These are phyloP conservation scores for Calidris pugnax DNA, from an alignment of 2,113 vertebrate genomes.

Conservation along the genomic window DNA sequence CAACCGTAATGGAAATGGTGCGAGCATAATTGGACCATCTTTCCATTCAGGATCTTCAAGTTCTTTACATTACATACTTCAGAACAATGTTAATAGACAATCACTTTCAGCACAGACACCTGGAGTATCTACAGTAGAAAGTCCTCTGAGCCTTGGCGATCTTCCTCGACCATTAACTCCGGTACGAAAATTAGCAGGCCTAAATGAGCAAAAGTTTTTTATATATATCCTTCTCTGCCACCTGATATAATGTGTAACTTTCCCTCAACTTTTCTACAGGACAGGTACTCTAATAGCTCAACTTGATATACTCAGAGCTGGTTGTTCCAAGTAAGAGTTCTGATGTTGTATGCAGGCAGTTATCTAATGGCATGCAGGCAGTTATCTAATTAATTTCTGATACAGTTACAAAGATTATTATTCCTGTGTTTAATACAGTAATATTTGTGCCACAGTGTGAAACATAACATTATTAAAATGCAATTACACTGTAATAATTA, in stretches of 20 bases:
- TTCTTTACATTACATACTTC: constrained; percentile 4
- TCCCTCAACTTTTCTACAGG: background rate
- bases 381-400: background rate
- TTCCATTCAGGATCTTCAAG: constrained; percentile 33
- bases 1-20: constrained; percentile 77
- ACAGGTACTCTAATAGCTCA: background rate
- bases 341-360: background rate
- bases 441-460: background rate
- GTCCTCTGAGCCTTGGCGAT: background rate
- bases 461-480: background rate
- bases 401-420: background rate
- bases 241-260: background rate
- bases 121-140: constrained; percentile 26
- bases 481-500: background rate
- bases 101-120: constrained; percentile 26
- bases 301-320: background rate
- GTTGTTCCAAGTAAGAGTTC: background rate
- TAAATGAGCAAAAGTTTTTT: background rate
- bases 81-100: constrained; percentile 16
- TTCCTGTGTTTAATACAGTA: background rate
- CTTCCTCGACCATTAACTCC: background rate
- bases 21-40: constrained; percentile 53
- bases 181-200: constrained; percentile 51
- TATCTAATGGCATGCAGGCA: background rate
- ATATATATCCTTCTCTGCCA: background rate